Evolutionary conservation across 2,113 vertebrate species (phyloP).

Genomic region (Cottus gobio): DNA sequence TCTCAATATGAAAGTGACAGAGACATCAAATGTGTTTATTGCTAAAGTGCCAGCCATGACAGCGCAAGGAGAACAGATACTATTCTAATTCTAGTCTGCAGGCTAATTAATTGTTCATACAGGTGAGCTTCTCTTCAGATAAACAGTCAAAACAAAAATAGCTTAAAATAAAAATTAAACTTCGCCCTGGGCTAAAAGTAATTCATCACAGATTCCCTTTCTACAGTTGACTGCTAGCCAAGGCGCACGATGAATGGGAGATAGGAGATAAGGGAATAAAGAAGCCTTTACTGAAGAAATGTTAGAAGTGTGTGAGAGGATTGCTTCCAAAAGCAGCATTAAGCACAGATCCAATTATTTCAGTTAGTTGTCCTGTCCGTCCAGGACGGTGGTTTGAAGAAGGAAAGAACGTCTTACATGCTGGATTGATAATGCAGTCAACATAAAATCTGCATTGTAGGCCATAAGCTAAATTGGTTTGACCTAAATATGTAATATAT

Average conservation of each 20-base stretch:
- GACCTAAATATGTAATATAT: neutral
- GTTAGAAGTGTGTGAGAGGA: neutral
- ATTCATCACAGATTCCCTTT: slow-evolving; percentile 17
- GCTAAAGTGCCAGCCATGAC: neutral
- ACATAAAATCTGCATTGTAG: neutral
- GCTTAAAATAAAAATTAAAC: slow-evolving; percentile 13
- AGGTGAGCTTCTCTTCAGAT: slow-evolving; percentile 22
- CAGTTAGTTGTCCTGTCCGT: neutral
- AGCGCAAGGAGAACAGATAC: neutral
- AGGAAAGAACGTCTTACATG: neutral
- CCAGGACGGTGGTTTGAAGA: too few relatives aligned
- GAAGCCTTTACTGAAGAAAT: neutral
- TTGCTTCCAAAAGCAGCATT: neutral
- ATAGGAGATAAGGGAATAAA: slow-evolving; percentile 16
- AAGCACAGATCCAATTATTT: neutral
- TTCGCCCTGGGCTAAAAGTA: neutral
- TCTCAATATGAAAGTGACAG: slow-evolving; percentile 1
- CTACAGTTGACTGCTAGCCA: slow-evolving; percentile 6
- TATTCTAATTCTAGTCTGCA: slow-evolving; percentile 1
- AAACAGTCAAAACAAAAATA: slow-evolving; percentile 26
- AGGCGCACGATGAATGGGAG: neutral
- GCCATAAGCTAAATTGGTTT: neutral
- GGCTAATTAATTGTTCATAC: slow-evolving; percentile 31
- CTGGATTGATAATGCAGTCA: neutral
- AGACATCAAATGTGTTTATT: slow-evolving; percentile 14